Evolutionary conservation across 2,888 invertebrate genomes (phyloP), one percentile per base, ranked within the genome.

Genomic region (Lasioglossum calceatum): DNA sequence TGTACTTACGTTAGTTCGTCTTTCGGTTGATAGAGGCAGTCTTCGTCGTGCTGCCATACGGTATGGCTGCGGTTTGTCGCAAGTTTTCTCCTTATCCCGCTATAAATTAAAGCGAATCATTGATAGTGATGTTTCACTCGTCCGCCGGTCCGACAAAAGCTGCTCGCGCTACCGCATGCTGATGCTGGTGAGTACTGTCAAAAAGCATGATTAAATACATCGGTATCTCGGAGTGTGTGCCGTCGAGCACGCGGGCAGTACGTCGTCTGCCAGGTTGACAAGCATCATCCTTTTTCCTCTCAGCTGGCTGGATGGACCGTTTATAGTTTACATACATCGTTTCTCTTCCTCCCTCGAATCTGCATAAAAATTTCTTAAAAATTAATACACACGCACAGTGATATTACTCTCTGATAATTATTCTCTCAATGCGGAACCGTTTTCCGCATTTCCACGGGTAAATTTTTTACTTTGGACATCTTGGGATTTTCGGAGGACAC

Each of bases 21-120:
- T 79, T 90, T 88, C 92, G 89, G 86, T 92, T 92, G 92, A 82
- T 91, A 94, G 94, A 93, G 94, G 94, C 93, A 94, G 94, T 93
- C 89, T 90, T 88, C 91, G 90, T 93, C 92, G 94, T 92, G 92
- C 93, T 92, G 93, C 92, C 92, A 92, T 92, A 93, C 93, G 94
- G 93, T 93, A 94, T 94, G 95, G 94, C 92, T 82, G 92, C 90
- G 90, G 87, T 89, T 85, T 82, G 89, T 92, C 91, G 64, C 87
- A 87, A 88, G 88, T 92, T 92, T 91, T 90, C 89, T 84, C 88
- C 86, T 91, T 90, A 89, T 88, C 81, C 85, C 84, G 87, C 88
- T 88, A 86, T 91, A 89, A 90, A 88, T 89, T 89, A 79, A 81
- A 92, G 88, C 89, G 84, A 87, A 88, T 87, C 81, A 72, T 85